phyloP scores from a whole-genome alignment of 2,113 vertebrate species.

The Pachyramphus minor region DNA sequence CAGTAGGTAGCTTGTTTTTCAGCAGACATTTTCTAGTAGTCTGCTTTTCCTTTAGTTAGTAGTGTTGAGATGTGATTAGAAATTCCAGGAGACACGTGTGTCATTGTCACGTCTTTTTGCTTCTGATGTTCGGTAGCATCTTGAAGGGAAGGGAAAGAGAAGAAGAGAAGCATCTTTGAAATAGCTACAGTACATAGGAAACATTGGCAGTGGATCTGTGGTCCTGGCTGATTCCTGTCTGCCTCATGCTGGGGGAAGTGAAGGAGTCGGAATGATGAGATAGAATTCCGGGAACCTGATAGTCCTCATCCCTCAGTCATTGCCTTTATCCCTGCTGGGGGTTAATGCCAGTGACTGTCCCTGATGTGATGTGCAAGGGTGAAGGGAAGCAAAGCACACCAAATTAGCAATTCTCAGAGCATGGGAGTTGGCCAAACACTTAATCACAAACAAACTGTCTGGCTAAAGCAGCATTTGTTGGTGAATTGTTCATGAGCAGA shows the following conservation, averaged over 20 bases:
- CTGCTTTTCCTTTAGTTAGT: background rate
- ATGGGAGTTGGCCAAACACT: background rate
- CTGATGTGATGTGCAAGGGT: background rate
- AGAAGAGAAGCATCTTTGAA: background rate
- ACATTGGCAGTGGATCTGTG: background rate
- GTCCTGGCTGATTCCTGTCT: background rate
- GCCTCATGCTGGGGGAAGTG: fast-evolving
- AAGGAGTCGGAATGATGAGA: background rate
- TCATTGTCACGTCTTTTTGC: background rate
- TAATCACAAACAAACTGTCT: background rate
- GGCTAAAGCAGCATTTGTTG: background rate
- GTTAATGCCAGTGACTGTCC: background rate
- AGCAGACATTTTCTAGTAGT: background rate
- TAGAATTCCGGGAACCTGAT: background rate
- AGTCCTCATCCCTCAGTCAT: background rate
- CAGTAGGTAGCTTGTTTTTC: background rate
- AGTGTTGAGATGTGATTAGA: background rate
- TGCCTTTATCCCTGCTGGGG: background rate
- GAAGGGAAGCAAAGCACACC: background rate
- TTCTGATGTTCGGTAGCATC: background rate
- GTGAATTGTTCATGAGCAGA: background rate
- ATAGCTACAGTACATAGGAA: background rate
- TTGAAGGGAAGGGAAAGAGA: background rate
- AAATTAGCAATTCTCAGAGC: background rate
- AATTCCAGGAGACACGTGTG: background rate